Base-by-base conservation (phyloP, 2,113 vertebrate genomes). In the Sebastes fasciatus region DNA sequence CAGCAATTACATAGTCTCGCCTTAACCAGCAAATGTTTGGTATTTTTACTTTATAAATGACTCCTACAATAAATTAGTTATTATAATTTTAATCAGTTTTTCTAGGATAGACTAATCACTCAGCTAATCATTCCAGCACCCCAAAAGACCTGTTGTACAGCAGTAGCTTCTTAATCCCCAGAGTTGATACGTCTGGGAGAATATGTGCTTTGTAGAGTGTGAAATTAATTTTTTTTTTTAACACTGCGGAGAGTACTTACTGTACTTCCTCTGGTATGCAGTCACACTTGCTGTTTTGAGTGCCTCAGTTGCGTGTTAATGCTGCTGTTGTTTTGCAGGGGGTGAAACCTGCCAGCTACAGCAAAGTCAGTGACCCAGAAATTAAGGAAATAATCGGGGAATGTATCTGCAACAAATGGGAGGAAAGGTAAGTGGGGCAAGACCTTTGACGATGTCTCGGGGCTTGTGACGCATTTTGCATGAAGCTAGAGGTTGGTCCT, bases 361-460 rank as follows among this genome's bases (percentile, higher is more conserved):
- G 96, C 87, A 99, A 99, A 94, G 97, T 99, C 79, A 96, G 96
- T 0, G 97, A 98, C 85, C 98, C 98, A 57, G 98, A 99, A 95
- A 98, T 99, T 74, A 99, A 99, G 88, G 98, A 99, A 93, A 99
- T 99, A 91, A 99, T 99, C 73, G 98, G 98, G 4, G 98, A 99
- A 88, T 99, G 98, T 78, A 99, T 99, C 94, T 97, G 98, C 93
- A 97, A 99, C 94, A 97, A 96, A 84, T 96, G 97, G 94, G 97
- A 99, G 88, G 97, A 99, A 90, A 97, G 98, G 98, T 99, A 89
- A 96, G 97, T 94, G 8, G n/a, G 42, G 6, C 77, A 26, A 8
- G 12, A 67, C 12, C 14, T 66, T 14, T 63, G 57, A 16, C 46
- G 4, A 8, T 26, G 72, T 42, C 26, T 77, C 26, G 0, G 2